A percentile compares a stretch with the other conserved stretches of the same genome.
Conservation (phyloP, 2,888 invertebrate species). For the Glyphotaelius pellucidus region DNA sequence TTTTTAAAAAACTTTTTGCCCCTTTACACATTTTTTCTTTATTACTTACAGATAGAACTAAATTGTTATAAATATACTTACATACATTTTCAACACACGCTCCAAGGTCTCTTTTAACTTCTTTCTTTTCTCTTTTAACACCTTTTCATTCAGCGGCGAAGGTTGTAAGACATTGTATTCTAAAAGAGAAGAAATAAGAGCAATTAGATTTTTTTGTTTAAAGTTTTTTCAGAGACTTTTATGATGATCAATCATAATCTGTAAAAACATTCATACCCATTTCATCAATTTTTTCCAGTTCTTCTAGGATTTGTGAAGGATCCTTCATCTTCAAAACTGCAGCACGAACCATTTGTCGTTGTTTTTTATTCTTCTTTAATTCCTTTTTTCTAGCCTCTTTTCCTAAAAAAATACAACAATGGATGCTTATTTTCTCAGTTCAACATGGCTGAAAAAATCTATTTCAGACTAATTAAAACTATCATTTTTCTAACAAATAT, state of each 20-base stretch:
- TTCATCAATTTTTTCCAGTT: slow-evolving; percentile 98
- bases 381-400: slow-evolving; percentile 98
- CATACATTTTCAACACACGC: slow-evolving; percentile 95
- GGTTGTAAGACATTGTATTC: slow-evolving; percentile 97
- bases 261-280: slow-evolving; percentile 84
- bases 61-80: slow-evolving; percentile 78
- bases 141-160: slow-evolving; percentile 97
- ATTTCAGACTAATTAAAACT: neutral
- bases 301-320: slow-evolving; percentile 94
- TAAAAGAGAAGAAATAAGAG: slow-evolving; percentile 71
- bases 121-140: slow-evolving; percentile 96
- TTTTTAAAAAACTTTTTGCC: neutral
- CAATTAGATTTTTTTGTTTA: neutral
- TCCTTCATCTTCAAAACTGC: slow-evolving; percentile 99
- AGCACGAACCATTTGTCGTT: slow-evolving; percentile 95
- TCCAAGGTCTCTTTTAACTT: slow-evolving; percentile 97
- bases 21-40: neutral
- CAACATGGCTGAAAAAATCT: neutral
- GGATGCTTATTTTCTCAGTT: neutral
- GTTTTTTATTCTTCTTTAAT: slow-evolving; percentile 98
- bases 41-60: neutral
- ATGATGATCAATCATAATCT: slow-evolving; percentile 7
- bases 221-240: neutral
- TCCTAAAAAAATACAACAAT: slow-evolving; percentile 76
- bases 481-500: neutral